phyloP scores from a whole-genome alignment of 2,888 invertebrate species.

The Caenorhabditis macrosperma region DNA sequence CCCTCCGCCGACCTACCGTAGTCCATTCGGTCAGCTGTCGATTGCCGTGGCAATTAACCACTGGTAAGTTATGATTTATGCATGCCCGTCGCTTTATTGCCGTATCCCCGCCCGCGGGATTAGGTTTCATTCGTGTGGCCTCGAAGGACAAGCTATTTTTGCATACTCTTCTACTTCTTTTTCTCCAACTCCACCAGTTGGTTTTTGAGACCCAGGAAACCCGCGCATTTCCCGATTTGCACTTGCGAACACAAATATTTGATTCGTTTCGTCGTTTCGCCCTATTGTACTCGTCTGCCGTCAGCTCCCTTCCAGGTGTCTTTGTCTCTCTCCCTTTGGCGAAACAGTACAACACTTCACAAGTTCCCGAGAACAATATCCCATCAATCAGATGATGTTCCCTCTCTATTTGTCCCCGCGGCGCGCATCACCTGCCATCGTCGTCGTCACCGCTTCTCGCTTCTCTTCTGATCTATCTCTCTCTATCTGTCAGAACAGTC shows the following conservation, averaged over 20 bases:
- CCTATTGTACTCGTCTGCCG: slow-evolving; percentile 10
- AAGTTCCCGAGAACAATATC: slow-evolving; percentile 28
- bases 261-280: slow-evolving; percentile 4
- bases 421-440: slow-evolving; percentile 16
- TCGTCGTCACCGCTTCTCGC: not conserved
- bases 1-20: slow-evolving; percentile 9
- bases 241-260: slow-evolving; percentile 45
- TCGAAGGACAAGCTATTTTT: slow-evolving; percentile 29
- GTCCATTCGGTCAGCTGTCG: not conserved
- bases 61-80: slow-evolving; percentile 51
- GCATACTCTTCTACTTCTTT: slow-evolving; percentile 19
- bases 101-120: slow-evolving; percentile 21
- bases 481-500: not conserved
- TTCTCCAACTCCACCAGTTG: not conserved
- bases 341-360: slow-evolving; percentile 4
- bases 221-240: slow-evolving; percentile 13
- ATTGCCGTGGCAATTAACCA: slow-evolving; percentile 6
- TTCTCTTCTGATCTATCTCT: slow-evolving; percentile 7
- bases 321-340: not conserved
- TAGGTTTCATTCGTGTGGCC: slow-evolving; percentile 38
- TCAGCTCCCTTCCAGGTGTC: slow-evolving; percentile 5
- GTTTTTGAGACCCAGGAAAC: slow-evolving; percentile 25
- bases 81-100: slow-evolving; percentile 40
- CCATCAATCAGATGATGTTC: slow-evolving; percentile 55
- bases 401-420: slow-evolving; percentile 4